Evolutionary conservation across 2,113 vertebrate species (phyloP).

Genomic region (Myanophis thanlyinensis): DNA sequence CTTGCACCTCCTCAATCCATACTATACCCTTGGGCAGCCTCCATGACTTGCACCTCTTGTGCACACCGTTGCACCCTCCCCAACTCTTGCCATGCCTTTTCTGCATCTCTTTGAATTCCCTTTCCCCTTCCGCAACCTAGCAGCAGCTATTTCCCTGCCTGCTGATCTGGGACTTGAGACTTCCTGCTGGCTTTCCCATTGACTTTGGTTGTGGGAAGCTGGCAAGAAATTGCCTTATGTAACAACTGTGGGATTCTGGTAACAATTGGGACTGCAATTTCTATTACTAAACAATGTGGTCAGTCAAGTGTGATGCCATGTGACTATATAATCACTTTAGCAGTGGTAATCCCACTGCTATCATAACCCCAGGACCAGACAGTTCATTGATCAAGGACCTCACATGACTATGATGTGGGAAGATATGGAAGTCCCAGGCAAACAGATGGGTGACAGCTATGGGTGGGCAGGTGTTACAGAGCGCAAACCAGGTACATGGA

Average conservation of each 20-base stretch:
- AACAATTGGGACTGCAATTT: not conserved
- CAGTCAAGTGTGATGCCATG: not conserved
- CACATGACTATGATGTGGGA: not conserved
- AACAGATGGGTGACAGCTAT: not conserved
- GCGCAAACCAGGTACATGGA: not conserved
- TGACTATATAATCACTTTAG: not conserved
- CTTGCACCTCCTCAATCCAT: not conserved
- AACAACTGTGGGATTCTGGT: not conserved
- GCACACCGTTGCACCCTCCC: not conserved
- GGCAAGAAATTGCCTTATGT: not conserved
- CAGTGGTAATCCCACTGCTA: not conserved
- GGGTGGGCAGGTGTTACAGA: not conserved
- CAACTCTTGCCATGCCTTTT: not conserved
- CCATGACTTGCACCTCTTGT: not conserved
- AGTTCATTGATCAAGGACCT: not conserved
- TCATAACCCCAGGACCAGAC: not conserved
- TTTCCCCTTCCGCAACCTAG: not conserved
- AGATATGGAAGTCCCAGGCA: not conserved
- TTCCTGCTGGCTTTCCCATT: not conserved
- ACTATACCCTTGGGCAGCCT: not conserved
- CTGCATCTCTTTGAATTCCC: not conserved
- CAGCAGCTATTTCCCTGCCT: not conserved
- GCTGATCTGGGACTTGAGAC: not conserved
- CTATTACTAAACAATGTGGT: not conserved
- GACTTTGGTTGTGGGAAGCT: not conserved